Conservation (phyloP, 2,113 vertebrate species). For the Lasiurus cinereus region DNA sequence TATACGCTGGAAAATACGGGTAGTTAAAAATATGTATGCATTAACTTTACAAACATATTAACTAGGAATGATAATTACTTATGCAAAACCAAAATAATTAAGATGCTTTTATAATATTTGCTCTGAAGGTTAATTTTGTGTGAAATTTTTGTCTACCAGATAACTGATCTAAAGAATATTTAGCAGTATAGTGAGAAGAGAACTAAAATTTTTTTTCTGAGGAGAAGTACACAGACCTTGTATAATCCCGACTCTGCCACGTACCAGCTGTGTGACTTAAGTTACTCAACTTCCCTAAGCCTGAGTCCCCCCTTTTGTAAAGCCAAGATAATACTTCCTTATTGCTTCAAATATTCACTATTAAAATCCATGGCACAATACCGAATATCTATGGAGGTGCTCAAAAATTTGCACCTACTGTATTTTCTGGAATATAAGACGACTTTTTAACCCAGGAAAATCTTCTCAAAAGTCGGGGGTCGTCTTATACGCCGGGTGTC, state of each 20-base stretch:
- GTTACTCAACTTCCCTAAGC: background rate
- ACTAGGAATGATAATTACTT: slow-evolving; percentile 39
- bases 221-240: background rate
- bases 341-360: background rate
- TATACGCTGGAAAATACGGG: no score
- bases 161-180: background rate
- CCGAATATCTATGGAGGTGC: background rate
- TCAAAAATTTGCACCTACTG: background rate
- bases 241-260: background rate
- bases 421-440: no score
- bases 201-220: background rate
- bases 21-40: background rate
- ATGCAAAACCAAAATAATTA: slow-evolving; percentile 73
- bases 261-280: background rate
- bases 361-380: background rate
- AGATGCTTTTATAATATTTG: slow-evolving; percentile 57
- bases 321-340: background rate
- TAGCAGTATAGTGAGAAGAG: background rate
- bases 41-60: slow-evolving; percentile 7
- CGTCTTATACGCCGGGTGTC: no score
- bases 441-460: no score
- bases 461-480: no score
- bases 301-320: background rate
- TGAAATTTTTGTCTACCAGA: slow-evolving; percentile 66
- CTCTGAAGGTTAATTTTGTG: slow-evolving; percentile 57